These are phyloP conservation scores for Epinephelus coioides DNA, from an alignment of 2,797 vertebrate genomes.

Conservation along the genomic window DNA sequence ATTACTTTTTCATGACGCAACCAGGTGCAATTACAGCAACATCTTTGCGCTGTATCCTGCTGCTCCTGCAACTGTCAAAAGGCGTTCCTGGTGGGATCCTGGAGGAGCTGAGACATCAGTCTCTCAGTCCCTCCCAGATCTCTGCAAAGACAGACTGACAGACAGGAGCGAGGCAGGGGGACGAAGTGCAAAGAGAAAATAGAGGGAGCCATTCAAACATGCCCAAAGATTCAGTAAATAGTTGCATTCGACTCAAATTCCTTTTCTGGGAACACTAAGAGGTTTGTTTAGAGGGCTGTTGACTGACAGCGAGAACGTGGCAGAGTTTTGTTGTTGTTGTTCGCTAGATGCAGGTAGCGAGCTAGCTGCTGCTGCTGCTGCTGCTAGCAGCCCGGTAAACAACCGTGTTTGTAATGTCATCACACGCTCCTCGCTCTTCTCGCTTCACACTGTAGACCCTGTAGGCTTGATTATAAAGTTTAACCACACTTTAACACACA, in stretches of 20 bases:
- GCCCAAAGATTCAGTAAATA: constrained; percentile 81
- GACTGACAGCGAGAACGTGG: constrained; percentile 76
- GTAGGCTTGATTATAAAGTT: constrained; percentile 86
- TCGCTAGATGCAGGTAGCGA: constrained; percentile 54
- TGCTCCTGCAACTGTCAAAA: constrained; percentile 89
- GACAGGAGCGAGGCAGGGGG: constrained; percentile 70
- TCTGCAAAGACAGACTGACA: constrained; percentile 84
- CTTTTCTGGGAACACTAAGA: constrained; percentile 66
- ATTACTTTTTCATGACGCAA: constrained; percentile 91
- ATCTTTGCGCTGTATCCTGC: constrained; percentile 86
- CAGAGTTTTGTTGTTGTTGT: constrained; percentile 78
- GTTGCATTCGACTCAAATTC: constrained; percentile 73
- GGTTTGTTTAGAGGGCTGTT: constrained; percentile 75
- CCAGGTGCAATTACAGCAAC: constrained; percentile 91
- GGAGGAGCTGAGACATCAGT: constrained; percentile 87
- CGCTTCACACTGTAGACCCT: constrained; percentile 75
- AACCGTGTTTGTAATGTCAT: constrained; percentile 82
- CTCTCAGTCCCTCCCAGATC: constrained; percentile 82
- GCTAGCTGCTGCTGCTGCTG: constrained; percentile 49
- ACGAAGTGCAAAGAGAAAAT: constrained; percentile 64
- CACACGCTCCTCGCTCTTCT: constrained; percentile 61
- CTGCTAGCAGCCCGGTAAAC: constrained; percentile 76
- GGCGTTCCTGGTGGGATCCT: constrained; percentile 85
- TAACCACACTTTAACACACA: constrained; percentile 79
- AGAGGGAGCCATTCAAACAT: constrained; percentile 77